Percentiles rank a stretch among this genome's conserved stretches.
phyloP scores from a whole-genome alignment of 2,113 vertebrate genomes.

The Melozone crissalis region DNA sequence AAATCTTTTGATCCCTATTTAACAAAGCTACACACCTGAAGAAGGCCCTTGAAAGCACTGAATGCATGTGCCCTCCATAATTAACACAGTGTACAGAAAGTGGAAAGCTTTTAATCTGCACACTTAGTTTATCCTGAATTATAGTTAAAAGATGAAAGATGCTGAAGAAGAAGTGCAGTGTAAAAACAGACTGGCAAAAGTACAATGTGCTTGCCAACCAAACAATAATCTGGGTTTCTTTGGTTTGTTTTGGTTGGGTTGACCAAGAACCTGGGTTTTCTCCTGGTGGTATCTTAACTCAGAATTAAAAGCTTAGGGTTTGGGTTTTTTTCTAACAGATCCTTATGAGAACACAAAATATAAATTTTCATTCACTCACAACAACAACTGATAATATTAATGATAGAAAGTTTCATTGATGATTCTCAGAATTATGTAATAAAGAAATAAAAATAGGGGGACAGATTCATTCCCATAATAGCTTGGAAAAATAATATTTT shows the following conservation, averaged over 20 bases:
- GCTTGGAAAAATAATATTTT: background rate
- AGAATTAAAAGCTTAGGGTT: background rate
- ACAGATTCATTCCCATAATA: background rate
- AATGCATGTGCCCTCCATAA: background rate
- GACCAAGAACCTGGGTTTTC: background rate
- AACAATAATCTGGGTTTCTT: background rate
- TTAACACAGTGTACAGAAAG: background rate
- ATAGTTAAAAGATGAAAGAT: background rate
- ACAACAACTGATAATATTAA: background rate
- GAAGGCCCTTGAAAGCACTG: background rate
- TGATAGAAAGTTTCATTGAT: background rate
- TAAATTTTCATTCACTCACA: background rate
- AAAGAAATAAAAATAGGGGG: background rate
- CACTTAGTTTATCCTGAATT: background rate
- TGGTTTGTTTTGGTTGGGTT: background rate
- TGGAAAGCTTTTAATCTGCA: background rate
- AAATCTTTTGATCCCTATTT: background rate
- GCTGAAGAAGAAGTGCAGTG: background rate
- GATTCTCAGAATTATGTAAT: background rate
- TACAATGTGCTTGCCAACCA: background rate
- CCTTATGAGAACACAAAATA: background rate
- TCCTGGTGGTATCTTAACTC: background rate
- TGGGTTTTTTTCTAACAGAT: background rate
- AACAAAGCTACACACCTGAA: background rate
- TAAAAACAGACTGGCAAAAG: background rate